Base-by-base conservation (phyloP, 2,113 vertebrate genomes). In the Notiomystis cincta region DNA sequence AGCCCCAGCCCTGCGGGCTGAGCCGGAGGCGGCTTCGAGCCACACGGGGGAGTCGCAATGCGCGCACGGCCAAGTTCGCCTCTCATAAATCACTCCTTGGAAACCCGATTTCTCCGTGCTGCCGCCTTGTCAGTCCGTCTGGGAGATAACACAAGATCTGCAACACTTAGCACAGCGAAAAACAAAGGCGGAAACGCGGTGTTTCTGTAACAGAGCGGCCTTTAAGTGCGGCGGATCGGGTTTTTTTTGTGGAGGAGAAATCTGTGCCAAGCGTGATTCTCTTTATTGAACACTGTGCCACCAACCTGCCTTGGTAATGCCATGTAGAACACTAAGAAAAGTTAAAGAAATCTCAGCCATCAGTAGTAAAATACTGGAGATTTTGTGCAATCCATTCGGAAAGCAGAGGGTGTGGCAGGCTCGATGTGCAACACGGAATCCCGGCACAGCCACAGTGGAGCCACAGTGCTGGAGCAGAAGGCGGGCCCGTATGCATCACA, bases 41-140 rank as follows among this genome's bases (percentile, higher is more conserved):
- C 98, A 98, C 98, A 96, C 97, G 98, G 97, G 97, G 98, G 98
- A 98, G 98, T 97, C 54, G 75, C 97, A 95, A 93, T 58, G 97
- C 97, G 87, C 45, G 82, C 92, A 61, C 64, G 8, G 96, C 42
- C 69, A 22, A 75, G 54, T 40, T 82, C 61, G 15, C 35, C 15
- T 61, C 94, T 84, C 89, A 53, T 94, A 87, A 96, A 97, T 96
- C 93, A 83, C 83, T 91, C 28, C 77, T 90, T 33, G 79, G 72
- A 57, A 95, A 95, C 87, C 87, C 19, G 83, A 40, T 96, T 96
- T 91, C 90, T 92, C 73, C 53, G 60, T 66, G 62, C 51, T 40
- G 53, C 76, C 65, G 80, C 79, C 94, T 83, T 89, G 91, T 93
- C 82, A 54, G 82, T 44, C 86, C 64, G 42, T 20, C 90, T 76